phyloP scores from a whole-genome alignment of 1,140 invertebrate species.

The Sinella curviseta region DNA sequence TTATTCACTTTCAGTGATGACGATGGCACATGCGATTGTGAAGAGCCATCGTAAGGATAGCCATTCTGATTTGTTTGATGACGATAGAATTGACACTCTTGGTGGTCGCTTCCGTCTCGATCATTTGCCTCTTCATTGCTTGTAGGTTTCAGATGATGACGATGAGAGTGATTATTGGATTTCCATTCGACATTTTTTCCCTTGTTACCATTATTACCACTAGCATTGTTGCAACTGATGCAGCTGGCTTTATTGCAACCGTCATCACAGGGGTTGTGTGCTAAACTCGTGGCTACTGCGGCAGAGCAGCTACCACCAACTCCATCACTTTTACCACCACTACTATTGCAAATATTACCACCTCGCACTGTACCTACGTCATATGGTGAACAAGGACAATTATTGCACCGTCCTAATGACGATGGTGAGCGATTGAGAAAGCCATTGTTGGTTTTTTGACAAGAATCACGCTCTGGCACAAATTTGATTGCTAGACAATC shows the following conservation, averaged over 20 bases:
- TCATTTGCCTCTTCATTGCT: neutral
- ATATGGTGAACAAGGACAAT: neutral
- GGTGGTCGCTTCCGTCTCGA: constrained; percentile 4
- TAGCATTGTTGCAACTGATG: neutral
- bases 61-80: neutral
- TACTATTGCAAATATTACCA: neutral
- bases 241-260: neutral
- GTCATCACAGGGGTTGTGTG: neutral
- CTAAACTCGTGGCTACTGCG: neutral
- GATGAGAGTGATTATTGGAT: neutral
- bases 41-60: neutral
- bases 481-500: constrained; percentile 46
- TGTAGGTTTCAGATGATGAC: neutral
- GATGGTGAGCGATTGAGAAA: neutral
- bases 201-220: neutral
- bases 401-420: neutral
- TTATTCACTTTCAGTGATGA: neutral
- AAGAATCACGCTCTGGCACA: constrained; percentile 26
- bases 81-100: neutral
- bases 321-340: neutral
- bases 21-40: neutral
- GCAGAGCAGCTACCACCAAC: neutral
- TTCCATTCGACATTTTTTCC: neutral
- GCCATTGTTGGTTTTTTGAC: neutral
- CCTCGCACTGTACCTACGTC: neutral